Evolutionary conservation across 1,140 invertebrate genomes (phyloP), one percentile per base, ranked within the genome.

Genomic region (Maconellicoccus hirsutus): DNA sequence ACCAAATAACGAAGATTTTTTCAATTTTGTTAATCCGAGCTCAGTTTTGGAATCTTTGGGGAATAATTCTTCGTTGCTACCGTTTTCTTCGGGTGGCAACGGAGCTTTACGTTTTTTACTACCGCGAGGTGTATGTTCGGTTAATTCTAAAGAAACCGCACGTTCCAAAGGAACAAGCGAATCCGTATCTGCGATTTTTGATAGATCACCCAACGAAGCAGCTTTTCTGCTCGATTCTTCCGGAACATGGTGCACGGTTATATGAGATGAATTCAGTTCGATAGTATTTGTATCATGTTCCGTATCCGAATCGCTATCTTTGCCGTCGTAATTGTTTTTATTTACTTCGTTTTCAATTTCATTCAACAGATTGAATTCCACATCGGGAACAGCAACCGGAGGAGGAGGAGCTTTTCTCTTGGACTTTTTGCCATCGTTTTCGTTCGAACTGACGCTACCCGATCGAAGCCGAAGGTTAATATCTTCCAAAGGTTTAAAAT

Each of bases 81-180:
- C 79, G 27, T 82, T 81, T 21, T 82, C 82, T 21, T 81, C 80
- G 21, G 81, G 81, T 0, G 78, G 79, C 70, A 80, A 78, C 72
- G 82, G 85, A 0, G 85, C 84, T 79, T 88, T 88, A 42, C 87
- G 82, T 74, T 87, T 86, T 74, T 88, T 89, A 25, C 84, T 87
- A 74, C 81, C 82, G 78, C 82, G 82, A 76, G 80, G 80, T 38
- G 79, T 78, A 76, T 85, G 83, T 52, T 89, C 87, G 16, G 86
- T 86, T 77, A 92, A 86, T 73, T 92, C 91, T 12, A 92, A 78
- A 74, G 90, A 92, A 75, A 92, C 88, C 0, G 91, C 89, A 73
- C 91, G 82, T 79, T 92, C 90, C 22, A 92, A 78, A 23, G 85
- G 88, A 33, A 83, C 81, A n/a, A 77, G 78, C 61, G 74, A 77